Base-by-base conservation (phyloP, 2,113 vertebrate genomes). In the Phocoena phocoena region DNA sequence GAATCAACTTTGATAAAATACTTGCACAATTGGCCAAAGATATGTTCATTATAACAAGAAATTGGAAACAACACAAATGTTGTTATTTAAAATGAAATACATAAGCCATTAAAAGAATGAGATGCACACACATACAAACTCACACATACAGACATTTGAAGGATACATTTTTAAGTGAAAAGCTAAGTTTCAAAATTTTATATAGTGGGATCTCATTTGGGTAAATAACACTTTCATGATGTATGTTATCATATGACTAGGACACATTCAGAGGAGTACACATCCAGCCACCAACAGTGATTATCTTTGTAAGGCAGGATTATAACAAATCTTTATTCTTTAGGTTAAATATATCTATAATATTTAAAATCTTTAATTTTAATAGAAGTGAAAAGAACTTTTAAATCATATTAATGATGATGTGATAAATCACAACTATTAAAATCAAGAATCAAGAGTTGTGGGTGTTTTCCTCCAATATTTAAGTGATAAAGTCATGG, bases 1-100 rank as follows among this genome's bases (percentile, higher is more conserved):
- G 81, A 89, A 63, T 88, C 44, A 79, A 31, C 68, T 85, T 94
- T 92, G 12, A 13, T 91, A 63, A 95, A 81, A 89, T 6, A 58
- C 3, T 62, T 96, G 41, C 67, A 74, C 28, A 84, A 74, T 50
- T 92, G 63, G 23, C 65, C 71, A 81, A 80, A 94, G 58, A 62
- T 84, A 62, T 50, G 15, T 80, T 79, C 55, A 55, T 65, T 44
- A 80, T 38, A 84, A 74, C 2, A 76, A 93, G 70, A 83, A 73
- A 58, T 58, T 58, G 55, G 44, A 81, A 94, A 76, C 17, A 50
- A 77, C 13, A 1, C 20, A 91, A 62, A 47, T 81, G 20, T 71
- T 91, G 85, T 73, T 89, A 70, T 86, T 85, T 89, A 58, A 41
- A 68, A 21, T 41, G 25, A 95, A 77, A 58, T 50, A 70, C 11